These are phyloP conservation scores for Crocodylus rhombifer DNA, from an alignment of 2,797 vertebrate genomes.

Conservation along the genomic window DNA sequence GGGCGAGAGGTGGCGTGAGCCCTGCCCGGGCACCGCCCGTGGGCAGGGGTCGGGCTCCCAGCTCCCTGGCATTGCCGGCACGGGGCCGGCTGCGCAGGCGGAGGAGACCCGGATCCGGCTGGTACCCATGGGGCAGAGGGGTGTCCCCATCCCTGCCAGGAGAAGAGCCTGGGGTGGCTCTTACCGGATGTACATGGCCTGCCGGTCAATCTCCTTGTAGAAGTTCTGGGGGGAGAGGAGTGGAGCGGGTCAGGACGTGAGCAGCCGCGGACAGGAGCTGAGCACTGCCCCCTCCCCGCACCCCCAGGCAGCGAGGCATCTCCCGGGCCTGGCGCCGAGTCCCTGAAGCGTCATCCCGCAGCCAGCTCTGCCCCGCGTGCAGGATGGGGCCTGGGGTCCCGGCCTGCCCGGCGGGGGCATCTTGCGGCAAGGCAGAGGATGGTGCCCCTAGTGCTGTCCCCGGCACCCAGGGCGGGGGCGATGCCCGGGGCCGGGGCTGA, in stretches of 20 bases:
- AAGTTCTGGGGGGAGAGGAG: slow-evolving; percentile 61
- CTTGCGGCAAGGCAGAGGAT: background rate
- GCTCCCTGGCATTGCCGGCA: background rate
- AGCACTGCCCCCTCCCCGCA: no score
- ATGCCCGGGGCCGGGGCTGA: background rate
- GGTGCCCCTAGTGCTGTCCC: no score
- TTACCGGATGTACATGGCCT: slow-evolving; percentile 78
- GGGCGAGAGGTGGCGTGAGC: background rate
- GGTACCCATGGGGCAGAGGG: no score
- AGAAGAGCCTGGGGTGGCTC: accelerated
- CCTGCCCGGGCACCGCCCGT: no score
- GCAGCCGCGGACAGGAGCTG: accelerated
- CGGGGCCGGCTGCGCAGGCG: accelerated
- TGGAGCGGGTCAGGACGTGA: accelerated
- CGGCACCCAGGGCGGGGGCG: background rate
- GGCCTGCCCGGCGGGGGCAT: accelerated
- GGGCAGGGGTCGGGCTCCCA: background rate
- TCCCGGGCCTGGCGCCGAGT: no score
- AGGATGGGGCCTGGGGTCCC: no score
- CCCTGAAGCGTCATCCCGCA: no score
- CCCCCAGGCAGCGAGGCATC: no score
- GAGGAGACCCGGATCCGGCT: accelerated
- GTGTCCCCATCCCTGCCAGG: no score
- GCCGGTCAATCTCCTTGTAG: slow-evolving; percentile 75
- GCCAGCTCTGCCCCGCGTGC: no score